phyloP scores from a whole-genome alignment of 2,113 vertebrate genomes.

The Propithecus coquereli region DNA sequence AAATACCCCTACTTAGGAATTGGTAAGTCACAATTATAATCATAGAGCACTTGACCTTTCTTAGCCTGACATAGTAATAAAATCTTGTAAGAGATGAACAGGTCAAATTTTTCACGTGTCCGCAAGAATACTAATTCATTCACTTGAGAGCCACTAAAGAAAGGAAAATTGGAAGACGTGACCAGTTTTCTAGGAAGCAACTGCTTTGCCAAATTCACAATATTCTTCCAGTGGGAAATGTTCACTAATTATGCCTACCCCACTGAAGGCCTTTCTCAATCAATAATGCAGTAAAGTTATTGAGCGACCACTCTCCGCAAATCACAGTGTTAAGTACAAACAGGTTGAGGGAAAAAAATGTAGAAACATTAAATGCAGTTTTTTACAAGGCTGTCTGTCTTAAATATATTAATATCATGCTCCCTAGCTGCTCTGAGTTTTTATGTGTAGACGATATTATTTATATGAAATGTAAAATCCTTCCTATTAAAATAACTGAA shows the following conservation, averaged over 20 bases:
- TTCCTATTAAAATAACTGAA: conserved; percentile 7
- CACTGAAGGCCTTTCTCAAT: background rate
- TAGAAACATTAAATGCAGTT: background rate
- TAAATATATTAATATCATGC: background rate
- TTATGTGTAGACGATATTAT: background rate
- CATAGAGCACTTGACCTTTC: background rate
- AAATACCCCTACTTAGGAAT: background rate
- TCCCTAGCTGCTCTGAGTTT: background rate
- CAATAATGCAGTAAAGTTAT: background rate
- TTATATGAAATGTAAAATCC: background rate
- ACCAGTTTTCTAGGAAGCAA: background rate
- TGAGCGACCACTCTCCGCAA: background rate
- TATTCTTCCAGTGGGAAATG: background rate
- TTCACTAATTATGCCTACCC: background rate
- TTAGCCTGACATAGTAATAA: background rate
- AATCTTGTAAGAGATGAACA: background rate
- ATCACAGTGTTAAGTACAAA: background rate
- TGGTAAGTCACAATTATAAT: background rate
- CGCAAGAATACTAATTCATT: background rate
- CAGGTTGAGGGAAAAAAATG: background rate
- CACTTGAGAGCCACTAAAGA: background rate
- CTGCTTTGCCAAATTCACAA: background rate
- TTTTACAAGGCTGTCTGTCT: background rate
- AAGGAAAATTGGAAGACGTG: background rate
- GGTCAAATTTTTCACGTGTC: background rate